Conservation (phyloP, 2,113 vertebrate species). For the Stigmatopora nigra region DNA sequence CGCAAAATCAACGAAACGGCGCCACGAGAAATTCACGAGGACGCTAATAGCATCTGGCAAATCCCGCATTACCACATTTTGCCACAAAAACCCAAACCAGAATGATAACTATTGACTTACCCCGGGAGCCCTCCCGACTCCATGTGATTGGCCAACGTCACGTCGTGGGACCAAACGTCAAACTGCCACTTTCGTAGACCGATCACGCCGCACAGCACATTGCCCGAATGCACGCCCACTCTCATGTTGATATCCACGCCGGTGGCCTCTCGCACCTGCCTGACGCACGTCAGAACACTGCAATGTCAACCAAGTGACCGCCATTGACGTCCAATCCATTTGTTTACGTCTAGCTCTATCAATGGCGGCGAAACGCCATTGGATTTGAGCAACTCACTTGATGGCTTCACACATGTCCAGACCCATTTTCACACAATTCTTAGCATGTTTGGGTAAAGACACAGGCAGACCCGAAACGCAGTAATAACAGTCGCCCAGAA, state of each 20-base stretch:
- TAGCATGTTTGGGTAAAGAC: slow-evolving; percentile 90
- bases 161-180: slow-evolving; percentile 98
- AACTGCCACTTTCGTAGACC: slow-evolving; percentile 98
- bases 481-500: slow-evolving; percentile 97
- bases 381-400: slow-evolving; percentile 77
- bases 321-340: too few species aligned
- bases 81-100: too few species aligned
- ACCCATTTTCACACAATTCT: slow-evolving; percentile 98
- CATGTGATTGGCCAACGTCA: slow-evolving; percentile 97
- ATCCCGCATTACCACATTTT: too few species aligned
- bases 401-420: slow-evolving; percentile 98
- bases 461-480: slow-evolving; percentile 94
- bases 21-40: too few species aligned
- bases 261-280: slow-evolving; percentile 92
- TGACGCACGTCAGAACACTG: slow-evolving; percentile 37
- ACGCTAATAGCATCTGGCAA: too few species aligned
- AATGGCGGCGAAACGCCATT: too few species aligned
- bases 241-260: slow-evolving; percentile 97
- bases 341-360: too few species aligned
- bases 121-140: slow-evolving; percentile 92
- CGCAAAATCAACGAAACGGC: too few species aligned
- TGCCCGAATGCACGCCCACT: slow-evolving; percentile 94
- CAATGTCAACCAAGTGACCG: not conserved
- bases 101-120: slow-evolving; percentile 59
- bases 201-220: slow-evolving; percentile 93